Evolutionary conservation across 1,140 invertebrate genomes (phyloP), one percentile per base, ranked within the genome.

Genomic region (Apis dorsata): DNA sequence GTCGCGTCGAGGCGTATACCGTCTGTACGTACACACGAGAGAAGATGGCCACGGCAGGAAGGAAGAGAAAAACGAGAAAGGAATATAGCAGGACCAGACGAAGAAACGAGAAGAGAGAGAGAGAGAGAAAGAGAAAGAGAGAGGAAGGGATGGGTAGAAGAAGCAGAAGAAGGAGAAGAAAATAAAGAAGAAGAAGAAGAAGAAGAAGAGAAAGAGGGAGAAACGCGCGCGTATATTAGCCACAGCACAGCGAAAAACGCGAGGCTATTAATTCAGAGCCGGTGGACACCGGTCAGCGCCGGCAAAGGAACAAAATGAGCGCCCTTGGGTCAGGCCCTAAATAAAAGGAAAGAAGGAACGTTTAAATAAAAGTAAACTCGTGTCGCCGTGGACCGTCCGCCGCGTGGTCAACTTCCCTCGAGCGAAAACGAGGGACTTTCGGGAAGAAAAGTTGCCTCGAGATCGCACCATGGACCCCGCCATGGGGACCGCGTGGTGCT

Each of bases 341-440:
- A 94, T 93, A 94, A 93, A 93, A 93, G 90, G 90, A 91, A 72
- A 63, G 71, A 72, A 92, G 88, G 89, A 91, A 92, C 92, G 90
- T 92, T 94, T 93, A 93, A 93, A 94, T 94, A 94, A 94, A 94
- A 94, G 92, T 94, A 93, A 94, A 94, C 90, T 92, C 92, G 91
- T 94, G 93, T 94, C 90, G 91, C 79, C 75, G 73, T 57, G 78
- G 34, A 34, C 79, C 71, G 65, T 60, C 55, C 63, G 73, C 63
- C 72, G 63, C 80, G 65, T 76, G 55, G 55, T 82, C 79, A 82
- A 73, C 86, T 82, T 85, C 79, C 83, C 85, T 75, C 72, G 51
- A 51, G 19, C 63, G 63, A 69, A 69, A 78, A 53, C 72, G 65
- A 71, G 75, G 75, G 75, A 65, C 55, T 55, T 77, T 63, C 53